These are phyloP conservation scores for Melanotaenia maccullochi DNA, from an alignment of 2,797 vertebrate species.

Conservation along the genomic window DNA sequence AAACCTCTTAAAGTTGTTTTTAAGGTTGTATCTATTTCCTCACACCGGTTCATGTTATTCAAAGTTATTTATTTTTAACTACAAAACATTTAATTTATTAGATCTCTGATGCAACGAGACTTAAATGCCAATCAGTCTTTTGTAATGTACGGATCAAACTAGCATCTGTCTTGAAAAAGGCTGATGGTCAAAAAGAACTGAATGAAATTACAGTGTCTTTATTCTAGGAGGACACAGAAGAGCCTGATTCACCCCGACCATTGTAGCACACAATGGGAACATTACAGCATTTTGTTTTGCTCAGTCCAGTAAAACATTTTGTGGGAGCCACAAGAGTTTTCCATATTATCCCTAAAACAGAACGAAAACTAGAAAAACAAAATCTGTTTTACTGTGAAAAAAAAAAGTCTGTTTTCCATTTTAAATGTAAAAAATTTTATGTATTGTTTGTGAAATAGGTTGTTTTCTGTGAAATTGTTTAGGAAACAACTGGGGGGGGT, in stretches of 20 bases:
- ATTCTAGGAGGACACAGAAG: slow-evolving; percentile 58
- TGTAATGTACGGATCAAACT: not conserved
- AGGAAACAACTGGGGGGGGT: too few species aligned
- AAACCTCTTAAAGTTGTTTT: too few species aligned
- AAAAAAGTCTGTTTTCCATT: too few species aligned
- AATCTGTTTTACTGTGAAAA: too few species aligned
- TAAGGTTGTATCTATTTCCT: too few species aligned
- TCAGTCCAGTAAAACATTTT: slow-evolving; percentile 15
- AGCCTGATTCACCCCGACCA: slow-evolving; percentile 4
- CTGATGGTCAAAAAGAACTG: slow-evolving; percentile 63
- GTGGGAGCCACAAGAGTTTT: slow-evolving; percentile 21
- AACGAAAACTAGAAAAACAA: too few species aligned
- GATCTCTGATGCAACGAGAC: not conserved
- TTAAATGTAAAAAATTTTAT: too few species aligned
- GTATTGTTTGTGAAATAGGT: too few species aligned
- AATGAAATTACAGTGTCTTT: slow-evolving; percentile 34
- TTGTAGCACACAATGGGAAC: slow-evolving; percentile 61
- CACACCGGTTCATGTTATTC: not conserved
- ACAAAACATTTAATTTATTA: not conserved
- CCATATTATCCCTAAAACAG: not conserved
- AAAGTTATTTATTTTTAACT: not conserved
- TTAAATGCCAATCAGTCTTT: not conserved
- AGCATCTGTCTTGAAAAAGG: slow-evolving; percentile 38
- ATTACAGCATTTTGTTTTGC: slow-evolving; percentile 35
- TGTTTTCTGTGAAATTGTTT: too few species aligned